These are phyloP conservation scores for Brassicogethes aeneus DNA, from an alignment of 2,888 invertebrate genomes.

Conservation along the genomic window DNA sequence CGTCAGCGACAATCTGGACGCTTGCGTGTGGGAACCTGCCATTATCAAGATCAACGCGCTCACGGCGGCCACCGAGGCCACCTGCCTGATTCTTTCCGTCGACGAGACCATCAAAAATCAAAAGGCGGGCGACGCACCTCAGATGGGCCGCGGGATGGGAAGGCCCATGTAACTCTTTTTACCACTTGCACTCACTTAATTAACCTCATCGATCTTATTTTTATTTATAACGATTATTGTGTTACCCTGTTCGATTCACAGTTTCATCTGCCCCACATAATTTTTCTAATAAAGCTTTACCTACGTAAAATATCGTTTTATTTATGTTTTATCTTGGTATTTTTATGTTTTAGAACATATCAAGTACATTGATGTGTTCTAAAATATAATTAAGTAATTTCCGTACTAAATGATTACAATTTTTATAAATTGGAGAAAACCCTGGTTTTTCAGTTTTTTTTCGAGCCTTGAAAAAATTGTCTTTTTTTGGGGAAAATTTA, in stretches of 20 bases:
- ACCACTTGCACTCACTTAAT: too few species aligned
- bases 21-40: constrained; percentile 97
- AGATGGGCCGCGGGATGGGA: constrained; percentile 64
- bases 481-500: too few species aligned
- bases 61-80: constrained; percentile 92
- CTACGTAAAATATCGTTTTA: too few species aligned
- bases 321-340: too few species aligned
- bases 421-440: too few species aligned
- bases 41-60: constrained; percentile 95
- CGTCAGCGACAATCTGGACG: constrained; percentile 85
- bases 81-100: constrained; percentile 90
- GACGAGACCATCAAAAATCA: constrained; percentile 98
- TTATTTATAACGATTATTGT: neutral
- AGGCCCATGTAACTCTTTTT: constrained; percentile 52
- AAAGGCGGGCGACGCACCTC: constrained; percentile 49
- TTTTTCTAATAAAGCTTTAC: neutral
- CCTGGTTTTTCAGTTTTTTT: too few species aligned
- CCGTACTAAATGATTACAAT: too few species aligned
- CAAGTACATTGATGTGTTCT: too few species aligned
- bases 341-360: too few species aligned
- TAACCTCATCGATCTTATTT: neutral
- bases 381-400: too few species aligned
- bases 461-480: too few species aligned
- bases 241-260: neutral
- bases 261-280: neutral